These are phyloP conservation scores for Bos taurus DNA, from an alignment of 2,113 vertebrate genomes.

Conservation along the genomic window ARS-UCD2.0 NC_037355.1:5116001-5116500, in stretches of 20 bases:
- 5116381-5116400: not conserved
- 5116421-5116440: not conserved
- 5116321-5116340: not conserved
- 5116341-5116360: fast-evolving
- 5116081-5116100: not conserved
- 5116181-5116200: not conserved
- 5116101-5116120: not conserved
- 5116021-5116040: fast-evolving
- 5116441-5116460: not conserved
- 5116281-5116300: not conserved
- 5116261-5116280: not conserved
- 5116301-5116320: not conserved
- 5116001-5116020: not conserved
- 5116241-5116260: not conserved
- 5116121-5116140: not conserved
- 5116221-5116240: not conserved
- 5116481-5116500: not conserved
- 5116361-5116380: not conserved
- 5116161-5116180: not conserved
- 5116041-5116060: not conserved
- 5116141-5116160: no score
- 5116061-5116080: not conserved
- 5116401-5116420: not conserved
- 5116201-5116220: not conserved
- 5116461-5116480: not conserved